Base-by-base conservation (phyloP, 2,888 invertebrate species). In the Hyalella azteca region DNA sequence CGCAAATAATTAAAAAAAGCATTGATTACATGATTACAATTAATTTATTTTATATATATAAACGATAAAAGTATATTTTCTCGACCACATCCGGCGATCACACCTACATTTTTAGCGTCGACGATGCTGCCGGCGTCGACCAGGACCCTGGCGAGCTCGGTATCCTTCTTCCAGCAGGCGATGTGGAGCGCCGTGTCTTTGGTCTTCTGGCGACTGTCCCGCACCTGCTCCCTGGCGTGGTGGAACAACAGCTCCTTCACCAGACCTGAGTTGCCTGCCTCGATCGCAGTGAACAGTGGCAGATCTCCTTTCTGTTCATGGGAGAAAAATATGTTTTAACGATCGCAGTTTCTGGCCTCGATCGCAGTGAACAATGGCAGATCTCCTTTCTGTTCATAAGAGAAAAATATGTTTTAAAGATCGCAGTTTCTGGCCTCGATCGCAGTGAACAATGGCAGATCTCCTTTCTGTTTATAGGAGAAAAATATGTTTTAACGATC, bases 141-240 rank as follows among this genome's bases (percentile, higher is more conserved):
- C 86, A 98, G 91, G 85, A 97, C 94, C 79, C 95, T 91, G 48
- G 95, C 93, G 93, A 97, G 94, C 87, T 98, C 97, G 85, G 96
- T 93, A 89, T 98, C 97, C 86, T 94, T 92, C 86, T 95, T 91
- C 86, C 96, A 90, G n/a, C 95, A 95, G 40, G 98, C 98, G 86
- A 98, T 90, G 90, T 99, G 98, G 75, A 99, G 91, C 29, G 96
- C 95, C 22, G 96, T 95, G 88, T 99, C 98, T 60, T 97, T 97
- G 86, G 93, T 94, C 75, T 87, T 87, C 78, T 87, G 87, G 85
- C 86, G 81, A 85, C 93, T 92, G 78, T 94, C 93, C 60, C 93
- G 92, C 78, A 95, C 93, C 90, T 92, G 89, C n/a, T 81, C 79
- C 15, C 48, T 54, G 40, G 79, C 82, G 66, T 94, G 93, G 86